Percentiles rank a stretch among this genome's conserved stretches.
These are phyloP conservation scores for Mylabris phalerata DNA, from an alignment of 1,140 invertebrate species.

Conservation along the genomic window DNA sequence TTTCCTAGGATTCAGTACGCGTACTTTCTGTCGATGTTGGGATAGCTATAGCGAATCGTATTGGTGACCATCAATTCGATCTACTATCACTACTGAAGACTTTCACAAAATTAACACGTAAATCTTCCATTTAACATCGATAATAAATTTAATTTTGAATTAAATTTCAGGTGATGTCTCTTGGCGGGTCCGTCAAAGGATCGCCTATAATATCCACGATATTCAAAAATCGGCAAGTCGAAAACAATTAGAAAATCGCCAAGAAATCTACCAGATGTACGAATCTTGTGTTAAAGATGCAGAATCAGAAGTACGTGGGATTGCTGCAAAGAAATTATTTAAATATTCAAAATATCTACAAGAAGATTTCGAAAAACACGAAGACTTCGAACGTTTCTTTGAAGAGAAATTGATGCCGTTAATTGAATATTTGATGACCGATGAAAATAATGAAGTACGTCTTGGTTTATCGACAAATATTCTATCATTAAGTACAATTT, in stretches of 20 bases:
- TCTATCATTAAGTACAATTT: constrained; percentile 22
- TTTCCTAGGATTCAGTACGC: constrained; percentile 31
- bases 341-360: constrained; percentile 26
- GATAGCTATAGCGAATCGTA: constrained; percentile 9
- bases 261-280: constrained; percentile 5
- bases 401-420: constrained; percentile 28
- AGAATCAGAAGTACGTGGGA: constrained; percentile 29
- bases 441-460: constrained; percentile 28
- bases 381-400: constrained; percentile 24
- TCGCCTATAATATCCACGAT: constrained; percentile 26
- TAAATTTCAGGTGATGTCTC: constrained; percentile 26
- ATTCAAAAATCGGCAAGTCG: constrained; percentile 21
- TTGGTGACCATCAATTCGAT: not conserved
- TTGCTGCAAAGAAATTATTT: constrained; percentile 27
- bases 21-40: constrained; percentile 27
- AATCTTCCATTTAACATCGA: no score
- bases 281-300: constrained; percentile 27
- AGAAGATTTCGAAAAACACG: constrained; percentile 18
- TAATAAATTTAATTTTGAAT: no score
- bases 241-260: constrained; percentile 13
- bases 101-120: constrained; percentile 14
- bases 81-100: constrained; percentile 25
- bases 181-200: constrained; percentile 31
- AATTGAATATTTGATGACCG: constrained; percentile 26
- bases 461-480: constrained; percentile 29